phyloP scores from a whole-genome alignment of 2,888 invertebrate genomes.

The Pomacea canaliculata region DNA sequence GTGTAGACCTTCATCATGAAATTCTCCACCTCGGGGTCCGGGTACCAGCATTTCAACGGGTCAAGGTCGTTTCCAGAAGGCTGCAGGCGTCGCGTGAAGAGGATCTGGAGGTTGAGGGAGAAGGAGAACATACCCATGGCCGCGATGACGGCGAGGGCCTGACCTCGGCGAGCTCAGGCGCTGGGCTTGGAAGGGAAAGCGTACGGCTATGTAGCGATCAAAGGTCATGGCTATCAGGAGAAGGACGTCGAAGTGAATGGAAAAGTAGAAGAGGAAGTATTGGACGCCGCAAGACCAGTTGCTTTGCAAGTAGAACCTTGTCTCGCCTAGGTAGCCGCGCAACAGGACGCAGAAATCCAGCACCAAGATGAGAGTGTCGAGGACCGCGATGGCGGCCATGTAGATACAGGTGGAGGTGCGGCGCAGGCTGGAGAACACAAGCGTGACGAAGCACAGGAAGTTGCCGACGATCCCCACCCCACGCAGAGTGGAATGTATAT shows the following conservation, averaged over 20 bases:
- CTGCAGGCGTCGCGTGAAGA: slow-evolving; percentile 27
- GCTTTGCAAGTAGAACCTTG: slow-evolving; percentile 20
- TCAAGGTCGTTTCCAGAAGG: neutral
- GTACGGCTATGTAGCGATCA: slow-evolving; percentile 33
- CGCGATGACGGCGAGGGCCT: slow-evolving; percentile 17
- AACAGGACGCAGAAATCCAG: slow-evolving; percentile 27
- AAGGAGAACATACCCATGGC: slow-evolving; percentile 11
- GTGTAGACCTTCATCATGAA: slow-evolving; percentile 31
- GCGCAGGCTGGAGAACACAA: slow-evolving; percentile 24
- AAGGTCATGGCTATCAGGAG: slow-evolving; percentile 33
- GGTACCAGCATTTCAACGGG: slow-evolving; percentile 10
- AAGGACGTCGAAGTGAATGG: slow-evolving; percentile 32
- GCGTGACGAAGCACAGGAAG: slow-evolving; percentile 13
- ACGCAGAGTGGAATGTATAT: slow-evolving; percentile 16
- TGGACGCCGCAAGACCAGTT: slow-evolving; percentile 28
- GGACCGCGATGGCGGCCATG: slow-evolving; percentile 31
- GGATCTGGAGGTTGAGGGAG: slow-evolving; percentile 27
- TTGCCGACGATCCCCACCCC: slow-evolving; percentile 10
- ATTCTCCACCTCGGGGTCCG: slow-evolving; percentile 15
- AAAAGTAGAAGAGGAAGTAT: slow-evolving; percentile 32
- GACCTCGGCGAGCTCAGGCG: slow-evolving; percentile 14
- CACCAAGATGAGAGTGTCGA: slow-evolving; percentile 29
- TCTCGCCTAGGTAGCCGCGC: slow-evolving; percentile 17
- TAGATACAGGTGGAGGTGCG: slow-evolving; percentile 33
- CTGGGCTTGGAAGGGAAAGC: slow-evolving; percentile 28